Base-by-base conservation (phyloP, 2,113 vertebrate genomes). In the Ramphastos sulfuratus region DNA sequence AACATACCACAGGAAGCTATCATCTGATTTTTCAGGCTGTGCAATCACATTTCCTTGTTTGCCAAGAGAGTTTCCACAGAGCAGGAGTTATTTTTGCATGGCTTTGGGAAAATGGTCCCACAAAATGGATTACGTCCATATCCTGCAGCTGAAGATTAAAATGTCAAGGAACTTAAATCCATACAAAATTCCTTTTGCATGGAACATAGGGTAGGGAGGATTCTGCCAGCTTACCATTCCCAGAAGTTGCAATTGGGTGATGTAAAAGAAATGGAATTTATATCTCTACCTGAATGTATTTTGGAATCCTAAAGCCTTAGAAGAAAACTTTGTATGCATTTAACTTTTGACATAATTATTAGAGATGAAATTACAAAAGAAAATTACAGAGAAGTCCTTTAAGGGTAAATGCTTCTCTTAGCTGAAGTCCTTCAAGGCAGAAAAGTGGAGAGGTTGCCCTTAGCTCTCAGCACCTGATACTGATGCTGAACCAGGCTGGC, bases 11-110 rank as follows among this genome's bases (percentile, higher is more conserved):
- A 72, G 58, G 27, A 65, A 91, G 25, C 50, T 58, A 28, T 3
- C 3, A 25, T 58, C 69, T 54, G 39, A 61, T 82, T 93, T 93
- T 89, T 58, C 25, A 30, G 33, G 48, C 63, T 69, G 33, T 48
- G n/a, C 54, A 82, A 78, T 61, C 63, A n/a, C 33, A 50, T 61
- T 89, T 82, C 70, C 70, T 93, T 87, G 74, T 79, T 91, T 91
- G 50, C 28, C 50, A 79, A 69, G 44, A 72, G 19, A 79, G 50
- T 69, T 94, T 92, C 73, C 42, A 15, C 27, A 4, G 6, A 54
- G 52, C 31, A 67, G 20, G 20, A 81, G 16, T 55, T 83, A 46
- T 24, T 94, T 67, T 21, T 39, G 27, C 56, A 33, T 23, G 44
- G 42, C 35, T 66, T 70, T 1, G 8, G 31, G 75, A 82, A 90